Conservation (phyloP, 2,113 vertebrate species). For the pig (Sus scrofa) region DNA sequence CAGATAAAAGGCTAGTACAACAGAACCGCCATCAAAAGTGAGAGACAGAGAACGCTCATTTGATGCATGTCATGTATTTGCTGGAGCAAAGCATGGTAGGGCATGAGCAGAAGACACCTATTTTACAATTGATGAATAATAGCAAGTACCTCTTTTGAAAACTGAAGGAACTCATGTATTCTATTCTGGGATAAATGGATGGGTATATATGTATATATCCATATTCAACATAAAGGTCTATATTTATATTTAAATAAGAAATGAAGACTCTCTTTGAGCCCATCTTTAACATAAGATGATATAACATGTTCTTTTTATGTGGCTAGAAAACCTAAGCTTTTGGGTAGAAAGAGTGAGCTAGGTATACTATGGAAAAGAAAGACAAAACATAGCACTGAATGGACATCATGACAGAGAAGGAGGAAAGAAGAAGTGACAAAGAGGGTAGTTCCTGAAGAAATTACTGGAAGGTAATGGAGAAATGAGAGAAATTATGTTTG, state of each 20-base stretch:
- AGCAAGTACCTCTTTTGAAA: not conserved
- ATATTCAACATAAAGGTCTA: not conserved
- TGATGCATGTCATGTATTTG: not conserved
- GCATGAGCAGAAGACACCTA: not conserved
- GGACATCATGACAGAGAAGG: not conserved
- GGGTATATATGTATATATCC: not conserved
- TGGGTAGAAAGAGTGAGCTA: not conserved
- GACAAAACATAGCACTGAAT: not conserved
- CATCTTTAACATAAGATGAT: not conserved
- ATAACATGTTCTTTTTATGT: not conserved
- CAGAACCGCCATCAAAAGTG: not conserved
- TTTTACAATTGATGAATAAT: not conserved
- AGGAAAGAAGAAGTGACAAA: not conserved
- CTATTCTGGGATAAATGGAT: not conserved
- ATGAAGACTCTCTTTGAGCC: not conserved
- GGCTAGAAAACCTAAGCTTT: not conserved
- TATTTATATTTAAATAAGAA: slow-evolving; percentile 30
- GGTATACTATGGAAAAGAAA: not conserved
- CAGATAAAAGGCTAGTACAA: not conserved
- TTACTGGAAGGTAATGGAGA: not conserved
- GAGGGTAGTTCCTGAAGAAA: not conserved
- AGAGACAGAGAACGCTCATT: not conserved
- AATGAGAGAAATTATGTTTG: not conserved
- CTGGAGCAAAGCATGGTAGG: not conserved
- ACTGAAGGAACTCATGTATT: slow-evolving; percentile 1